Evolutionary conservation across 1,140 invertebrate species (phyloP).

Genomic region (Drosophila parabipectinata): DNA sequence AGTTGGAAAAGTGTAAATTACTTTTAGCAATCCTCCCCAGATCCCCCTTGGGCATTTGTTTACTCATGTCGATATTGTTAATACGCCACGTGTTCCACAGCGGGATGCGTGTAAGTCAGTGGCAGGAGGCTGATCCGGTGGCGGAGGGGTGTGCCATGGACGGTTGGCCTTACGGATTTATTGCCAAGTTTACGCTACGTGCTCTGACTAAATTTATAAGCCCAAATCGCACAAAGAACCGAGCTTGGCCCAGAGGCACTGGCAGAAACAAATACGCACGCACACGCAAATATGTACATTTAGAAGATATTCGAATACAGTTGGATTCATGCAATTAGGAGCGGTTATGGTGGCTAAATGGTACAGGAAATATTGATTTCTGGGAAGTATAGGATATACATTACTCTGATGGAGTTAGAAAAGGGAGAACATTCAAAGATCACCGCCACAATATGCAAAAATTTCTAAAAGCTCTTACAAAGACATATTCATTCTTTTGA

Average conservation of each 20-base stretch:
- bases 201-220: slow-evolving; percentile 77
- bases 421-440: too few relatives aligned
- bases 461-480: too few relatives aligned
- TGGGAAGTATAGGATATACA: not conserved
- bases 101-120: slow-evolving; percentile 30
- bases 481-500: not conserved
- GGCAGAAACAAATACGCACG: slow-evolving; percentile 48
- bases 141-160: slow-evolving; percentile 16
- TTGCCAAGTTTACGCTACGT: slow-evolving; percentile 80
- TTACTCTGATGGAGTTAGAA: too few relatives aligned
- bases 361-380: slow-evolving; percentile 1
- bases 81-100: slow-evolving; percentile 76
- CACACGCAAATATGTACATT: slow-evolving; percentile 32
- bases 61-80: slow-evolving; percentile 80
- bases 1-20: slow-evolving; percentile 78
- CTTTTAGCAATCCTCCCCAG: slow-evolving; percentile 36
- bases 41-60: slow-evolving; percentile 67
- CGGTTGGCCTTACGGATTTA: slow-evolving; percentile 72
- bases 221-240: slow-evolving; percentile 56
- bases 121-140: slow-evolving; percentile 1
- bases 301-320: slow-evolving; percentile 37
- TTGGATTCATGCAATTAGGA: slow-evolving; percentile 36
- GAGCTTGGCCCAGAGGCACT: slow-evolving; percentile 41
- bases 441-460: too few relatives aligned
- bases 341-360: slow-evolving; percentile 5